phyloP scores from a whole-genome alignment of 2,888 invertebrate species.

The Anticlea derivata region DNA sequence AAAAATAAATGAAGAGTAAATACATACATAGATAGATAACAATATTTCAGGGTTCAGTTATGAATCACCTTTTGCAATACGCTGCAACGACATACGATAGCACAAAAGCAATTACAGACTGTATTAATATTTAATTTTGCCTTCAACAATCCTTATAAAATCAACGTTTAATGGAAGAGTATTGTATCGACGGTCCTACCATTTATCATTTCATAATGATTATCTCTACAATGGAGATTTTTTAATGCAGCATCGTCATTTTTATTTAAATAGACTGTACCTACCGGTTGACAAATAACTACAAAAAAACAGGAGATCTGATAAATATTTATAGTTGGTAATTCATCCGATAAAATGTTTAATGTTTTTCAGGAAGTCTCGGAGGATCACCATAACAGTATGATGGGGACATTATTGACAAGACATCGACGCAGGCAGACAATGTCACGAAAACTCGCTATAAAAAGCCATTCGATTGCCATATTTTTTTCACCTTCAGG shows the following conservation, averaged over 20 bases:
- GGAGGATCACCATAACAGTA: slow-evolving; percentile 24
- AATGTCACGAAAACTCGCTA: background rate
- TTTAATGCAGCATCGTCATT: slow-evolving; percentile 15
- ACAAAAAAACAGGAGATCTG: slow-evolving; percentile 26
- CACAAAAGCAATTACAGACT: slow-evolving; percentile 52
- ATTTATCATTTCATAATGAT: slow-evolving; percentile 44
- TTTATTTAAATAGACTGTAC: slow-evolving; percentile 10
- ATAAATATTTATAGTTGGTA: slow-evolving; percentile 36
- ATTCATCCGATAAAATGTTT: slow-evolving; percentile 30
- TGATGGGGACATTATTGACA: slow-evolving; percentile 23
- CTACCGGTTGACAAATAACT: slow-evolving; percentile 27
- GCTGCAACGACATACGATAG: slow-evolving; percentile 49
- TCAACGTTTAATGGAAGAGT: slow-evolving; percentile 47
- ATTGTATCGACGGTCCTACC: slow-evolving; percentile 40
- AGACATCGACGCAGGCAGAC: slow-evolving; percentile 11
- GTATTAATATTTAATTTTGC: slow-evolving; percentile 49
- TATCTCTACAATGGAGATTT: slow-evolving; percentile 34
- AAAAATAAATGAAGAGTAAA: too few relatives aligned
- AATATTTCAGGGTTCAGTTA: slow-evolving; percentile 18
- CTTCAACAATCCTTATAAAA: slow-evolving; percentile 53
- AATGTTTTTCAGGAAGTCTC: slow-evolving; percentile 30
- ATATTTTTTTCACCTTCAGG: slow-evolving; percentile 24
- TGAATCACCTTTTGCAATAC: slow-evolving; percentile 46
- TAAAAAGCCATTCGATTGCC: slow-evolving; percentile 1
- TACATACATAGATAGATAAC: too few relatives aligned